Percentiles rank a stretch among this genome's conserved stretches.
Conservation (phyloP, 2,113 vertebrate genomes). For the Clarias batrachus region DNA sequence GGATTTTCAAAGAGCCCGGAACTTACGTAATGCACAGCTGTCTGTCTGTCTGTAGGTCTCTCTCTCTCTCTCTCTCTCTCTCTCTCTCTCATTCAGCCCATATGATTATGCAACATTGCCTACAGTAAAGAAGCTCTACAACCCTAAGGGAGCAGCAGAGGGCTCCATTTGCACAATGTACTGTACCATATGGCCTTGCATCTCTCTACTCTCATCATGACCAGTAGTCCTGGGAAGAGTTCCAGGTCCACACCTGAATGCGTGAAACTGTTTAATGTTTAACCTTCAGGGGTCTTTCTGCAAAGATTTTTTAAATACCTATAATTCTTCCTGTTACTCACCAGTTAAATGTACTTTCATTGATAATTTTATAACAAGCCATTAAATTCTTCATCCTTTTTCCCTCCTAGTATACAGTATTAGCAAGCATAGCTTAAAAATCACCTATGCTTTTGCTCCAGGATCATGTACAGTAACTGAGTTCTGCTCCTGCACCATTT, state of each 20-base stretch:
- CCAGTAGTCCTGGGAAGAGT: background rate
- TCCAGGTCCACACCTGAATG: background rate
- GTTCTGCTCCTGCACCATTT: slow-evolving; percentile 28
- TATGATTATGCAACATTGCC: slow-evolving; percentile 57
- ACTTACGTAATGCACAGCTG: background rate
- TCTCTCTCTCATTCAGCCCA: slow-evolving; percentile 52
- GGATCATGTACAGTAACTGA: slow-evolving; percentile 39
- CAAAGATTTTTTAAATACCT: background rate
- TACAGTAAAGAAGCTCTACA: slow-evolving; percentile 3
- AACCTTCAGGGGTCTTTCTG: background rate
- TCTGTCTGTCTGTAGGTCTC: background rate
- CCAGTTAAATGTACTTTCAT: background rate
- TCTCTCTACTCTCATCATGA: background rate
- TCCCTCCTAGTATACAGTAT: background rate
- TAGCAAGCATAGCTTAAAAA: slow-evolving; percentile 1
- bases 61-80: slow-evolving; percentile 18
- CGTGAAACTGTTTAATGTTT: background rate
- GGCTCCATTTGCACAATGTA: slow-evolving; percentile 12
- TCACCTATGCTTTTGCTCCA: background rate
- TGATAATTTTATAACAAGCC: background rate
- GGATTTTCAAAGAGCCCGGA: background rate
- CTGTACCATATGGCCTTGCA: background rate
- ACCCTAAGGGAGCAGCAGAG: slow-evolving; percentile 26
- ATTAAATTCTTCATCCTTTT: background rate
- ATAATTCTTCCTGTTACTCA: background rate